Conservation (phyloP, 1,140 invertebrate genomes). For the Drosophila virilis region DNA sequence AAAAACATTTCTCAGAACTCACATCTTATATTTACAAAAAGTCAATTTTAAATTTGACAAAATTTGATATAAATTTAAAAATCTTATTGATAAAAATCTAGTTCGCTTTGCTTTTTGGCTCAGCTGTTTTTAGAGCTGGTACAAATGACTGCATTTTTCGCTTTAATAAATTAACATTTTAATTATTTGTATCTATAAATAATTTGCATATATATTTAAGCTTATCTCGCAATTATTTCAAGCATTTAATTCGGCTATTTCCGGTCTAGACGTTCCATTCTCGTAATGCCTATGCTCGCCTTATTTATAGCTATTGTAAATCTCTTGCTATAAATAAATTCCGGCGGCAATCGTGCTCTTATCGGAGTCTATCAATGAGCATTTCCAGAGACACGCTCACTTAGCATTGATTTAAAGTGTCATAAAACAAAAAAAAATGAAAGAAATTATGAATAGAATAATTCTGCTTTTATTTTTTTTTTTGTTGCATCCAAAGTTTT, state of each 20-base stretch:
- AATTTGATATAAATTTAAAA: too few relatives aligned
- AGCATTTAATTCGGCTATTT: constrained; percentile 32
- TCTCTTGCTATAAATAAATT: constrained; percentile 6
- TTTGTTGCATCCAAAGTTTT: constrained; percentile 52
- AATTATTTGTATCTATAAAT: background rate
- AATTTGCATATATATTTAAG: background rate
- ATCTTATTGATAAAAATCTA: too few relatives aligned
- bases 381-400: constrained; percentile 41
- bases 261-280: constrained; percentile 18
- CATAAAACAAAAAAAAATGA: constrained; percentile 27
- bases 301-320: constrained; percentile 37
- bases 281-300: background rate
- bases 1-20: too few relatives aligned
- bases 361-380: constrained; percentile 5
- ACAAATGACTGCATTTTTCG: too few relatives aligned
- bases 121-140: too few relatives aligned
- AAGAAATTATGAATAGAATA: constrained; percentile 41
- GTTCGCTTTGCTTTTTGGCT: too few relatives aligned
- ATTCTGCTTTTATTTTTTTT: constrained; percentile 8
- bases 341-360: constrained; percentile 2
- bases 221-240: constrained; percentile 4
- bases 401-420: constrained; percentile 61
- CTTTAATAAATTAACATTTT: too few relatives aligned
- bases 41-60: too few relatives aligned
- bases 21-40: too few relatives aligned